phyloP scores from a whole-genome alignment of 1,140 invertebrate species.

The Agrypnia vestita region DNA sequence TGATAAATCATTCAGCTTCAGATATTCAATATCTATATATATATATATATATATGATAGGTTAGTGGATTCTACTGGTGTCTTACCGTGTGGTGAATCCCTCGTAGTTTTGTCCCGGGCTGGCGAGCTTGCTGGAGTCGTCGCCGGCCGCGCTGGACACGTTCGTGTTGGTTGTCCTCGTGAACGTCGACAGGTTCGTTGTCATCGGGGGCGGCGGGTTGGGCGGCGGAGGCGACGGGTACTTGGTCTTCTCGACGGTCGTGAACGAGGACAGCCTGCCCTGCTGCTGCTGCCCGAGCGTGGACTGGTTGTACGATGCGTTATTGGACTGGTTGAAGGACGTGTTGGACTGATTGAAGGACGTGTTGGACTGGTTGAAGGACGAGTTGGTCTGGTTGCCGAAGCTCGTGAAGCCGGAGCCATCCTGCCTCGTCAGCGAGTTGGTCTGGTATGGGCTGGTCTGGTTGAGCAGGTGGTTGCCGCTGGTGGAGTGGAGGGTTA shows the following conservation, averaged over 20 bases:
- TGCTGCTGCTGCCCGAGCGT: slow-evolving; percentile 33
- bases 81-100: slow-evolving; percentile 76
- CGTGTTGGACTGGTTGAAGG: slow-evolving; percentile 49
- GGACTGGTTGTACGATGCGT: slow-evolving; percentile 50
- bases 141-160: neutral
- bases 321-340: slow-evolving; percentile 43
- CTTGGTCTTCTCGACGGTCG: slow-evolving; percentile 52
- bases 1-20: neutral
- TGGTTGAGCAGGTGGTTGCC: slow-evolving; percentile 63
- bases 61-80: neutral
- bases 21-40: too few relatives aligned
- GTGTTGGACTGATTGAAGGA: slow-evolving; percentile 54
- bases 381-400: slow-evolving; percentile 53
- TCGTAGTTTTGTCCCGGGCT: slow-evolving; percentile 73
- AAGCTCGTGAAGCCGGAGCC: slow-evolving; percentile 16
- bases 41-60: neutral
- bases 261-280: slow-evolving; percentile 23
- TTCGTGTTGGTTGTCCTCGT: slow-evolving; percentile 61
- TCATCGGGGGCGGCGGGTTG: slow-evolving; percentile 62
- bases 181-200: slow-evolving; percentile 68
- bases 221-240: slow-evolving; percentile 57
- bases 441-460: slow-evolving; percentile 61
- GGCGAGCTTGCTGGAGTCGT: slow-evolving; percentile 34
- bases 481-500: slow-evolving; percentile 62
- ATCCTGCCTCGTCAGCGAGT: slow-evolving; percentile 49